These are phyloP conservation scores for Athripsodes cinereus DNA, from an alignment of 2,888 invertebrate species.

Conservation along the genomic window DNA sequence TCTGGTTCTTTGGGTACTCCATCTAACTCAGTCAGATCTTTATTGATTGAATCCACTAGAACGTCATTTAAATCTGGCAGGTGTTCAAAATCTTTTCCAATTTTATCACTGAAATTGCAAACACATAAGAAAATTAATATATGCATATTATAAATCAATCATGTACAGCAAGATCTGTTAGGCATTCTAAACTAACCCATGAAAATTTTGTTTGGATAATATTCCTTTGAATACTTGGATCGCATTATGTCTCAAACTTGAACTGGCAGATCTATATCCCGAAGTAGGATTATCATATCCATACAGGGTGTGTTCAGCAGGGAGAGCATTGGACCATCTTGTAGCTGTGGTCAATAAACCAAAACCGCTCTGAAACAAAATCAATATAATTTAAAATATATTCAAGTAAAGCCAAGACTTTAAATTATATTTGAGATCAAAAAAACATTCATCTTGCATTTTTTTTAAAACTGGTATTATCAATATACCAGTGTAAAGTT, in stretches of 20 bases:
- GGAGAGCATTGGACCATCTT: constrained; percentile 10
- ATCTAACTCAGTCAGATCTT: constrained; percentile 12
- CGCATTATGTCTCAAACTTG: constrained; percentile 9
- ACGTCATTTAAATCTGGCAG: constrained; percentile 18
- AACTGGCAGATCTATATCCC: constrained; percentile 1
- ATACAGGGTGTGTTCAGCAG: constrained; percentile 5
- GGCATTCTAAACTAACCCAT: constrained; percentile 14
- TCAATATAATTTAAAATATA: too few relatives aligned
- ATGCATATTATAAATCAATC: neutral
- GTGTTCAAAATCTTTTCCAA: constrained; percentile 9
- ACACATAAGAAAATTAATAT: too few relatives aligned
- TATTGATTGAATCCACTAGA: constrained; percentile 14
- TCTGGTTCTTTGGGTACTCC: neutral
- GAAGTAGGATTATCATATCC: constrained; percentile 14
- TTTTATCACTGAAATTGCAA: constrained; percentile 7
- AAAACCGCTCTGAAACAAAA: constrained; percentile 11
- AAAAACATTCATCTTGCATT: neutral
- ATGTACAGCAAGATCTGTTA: neutral
- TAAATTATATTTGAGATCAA: too few relatives aligned
- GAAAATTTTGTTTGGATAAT: constrained; percentile 3
- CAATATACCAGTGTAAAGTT: too few relatives aligned
- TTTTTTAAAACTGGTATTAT: too few relatives aligned
- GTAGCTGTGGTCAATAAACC: constrained; percentile 7
- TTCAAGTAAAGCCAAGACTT: too few relatives aligned
- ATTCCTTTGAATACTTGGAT: constrained; percentile 7